Percentiles rank a stretch among this genome's conserved stretches.
Conservation (phyloP, 2,797 vertebrate species). For the Caiman crocodilus region DNA sequence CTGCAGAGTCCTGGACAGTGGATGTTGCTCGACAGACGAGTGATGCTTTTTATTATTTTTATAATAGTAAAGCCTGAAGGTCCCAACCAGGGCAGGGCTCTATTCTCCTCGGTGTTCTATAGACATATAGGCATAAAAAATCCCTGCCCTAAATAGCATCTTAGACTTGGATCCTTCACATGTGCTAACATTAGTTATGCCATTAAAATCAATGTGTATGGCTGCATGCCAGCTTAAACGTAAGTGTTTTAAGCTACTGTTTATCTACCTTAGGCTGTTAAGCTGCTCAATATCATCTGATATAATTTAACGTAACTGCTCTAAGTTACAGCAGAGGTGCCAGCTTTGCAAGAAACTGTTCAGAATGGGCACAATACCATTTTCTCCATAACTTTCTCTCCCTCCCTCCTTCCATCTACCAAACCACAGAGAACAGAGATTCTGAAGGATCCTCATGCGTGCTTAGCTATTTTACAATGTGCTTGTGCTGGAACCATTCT, state of each 20-base stretch:
- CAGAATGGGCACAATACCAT: background rate
- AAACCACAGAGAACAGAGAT: background rate
- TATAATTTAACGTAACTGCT: background rate
- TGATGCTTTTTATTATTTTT: background rate
- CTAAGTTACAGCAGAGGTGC: background rate
- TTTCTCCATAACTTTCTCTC: background rate
- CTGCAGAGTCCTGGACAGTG: background rate
- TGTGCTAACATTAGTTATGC: background rate
- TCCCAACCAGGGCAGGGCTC: background rate
- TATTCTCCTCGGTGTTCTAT: background rate
- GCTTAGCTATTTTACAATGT: too few relatives aligned
- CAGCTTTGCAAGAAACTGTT: background rate
- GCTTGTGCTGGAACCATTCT: rapidly evolving
- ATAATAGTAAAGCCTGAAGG: background rate
- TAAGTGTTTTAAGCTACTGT: background rate
- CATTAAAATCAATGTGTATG: background rate
- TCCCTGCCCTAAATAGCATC: background rate
- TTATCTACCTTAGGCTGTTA: too few relatives aligned
- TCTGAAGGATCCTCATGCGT: background rate
- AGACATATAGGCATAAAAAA: background rate
- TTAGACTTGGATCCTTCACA: background rate
- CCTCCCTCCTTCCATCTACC: background rate
- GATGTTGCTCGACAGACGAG: background rate
- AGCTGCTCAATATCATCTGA: too few relatives aligned
- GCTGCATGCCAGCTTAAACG: background rate